Evolutionary conservation across 1,140 invertebrate genomes (phyloP).

Genomic region (Sipha flava): DNA sequence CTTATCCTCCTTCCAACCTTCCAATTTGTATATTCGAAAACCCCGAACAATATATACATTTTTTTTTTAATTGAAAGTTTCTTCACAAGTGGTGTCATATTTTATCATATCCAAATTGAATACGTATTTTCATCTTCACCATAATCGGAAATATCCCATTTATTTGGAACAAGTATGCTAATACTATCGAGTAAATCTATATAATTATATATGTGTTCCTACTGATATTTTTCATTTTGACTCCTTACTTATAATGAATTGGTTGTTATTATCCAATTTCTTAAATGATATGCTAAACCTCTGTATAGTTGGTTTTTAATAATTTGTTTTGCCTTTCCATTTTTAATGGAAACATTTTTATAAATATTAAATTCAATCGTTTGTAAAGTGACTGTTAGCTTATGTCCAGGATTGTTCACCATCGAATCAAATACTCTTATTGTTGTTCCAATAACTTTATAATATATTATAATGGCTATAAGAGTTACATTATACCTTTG

Average conservation of each 20-base stretch:
- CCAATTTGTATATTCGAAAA: too few species aligned
- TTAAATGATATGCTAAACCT: too few species aligned
- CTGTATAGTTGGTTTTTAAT: not conserved
- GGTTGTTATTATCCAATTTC: too few species aligned
- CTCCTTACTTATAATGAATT: too few species aligned
- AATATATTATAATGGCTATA: not conserved
- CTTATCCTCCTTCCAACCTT: not conserved
- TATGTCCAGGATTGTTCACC: not conserved
- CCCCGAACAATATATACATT: too few species aligned
- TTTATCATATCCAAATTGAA: not conserved
- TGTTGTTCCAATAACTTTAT: not conserved
- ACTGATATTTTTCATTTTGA: too few species aligned
- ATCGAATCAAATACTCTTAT: not conserved
- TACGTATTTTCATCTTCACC: not conserved
- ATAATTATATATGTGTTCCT: not conserved
- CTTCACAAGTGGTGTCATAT: not conserved
- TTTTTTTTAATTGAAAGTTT: not conserved
- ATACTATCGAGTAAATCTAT: not conserved
- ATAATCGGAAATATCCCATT: not conserved
- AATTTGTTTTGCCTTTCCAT: not conserved
- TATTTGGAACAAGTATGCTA: not conserved
- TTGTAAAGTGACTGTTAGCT: not conserved
- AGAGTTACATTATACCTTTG: not conserved
- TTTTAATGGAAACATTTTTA: not conserved
- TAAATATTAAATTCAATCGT: not conserved